Percentiles rank a stretch among this genome's conserved stretches.
Conservation (phyloP, 2,888 invertebrate species). For the Lepidonotus clava region DNA sequence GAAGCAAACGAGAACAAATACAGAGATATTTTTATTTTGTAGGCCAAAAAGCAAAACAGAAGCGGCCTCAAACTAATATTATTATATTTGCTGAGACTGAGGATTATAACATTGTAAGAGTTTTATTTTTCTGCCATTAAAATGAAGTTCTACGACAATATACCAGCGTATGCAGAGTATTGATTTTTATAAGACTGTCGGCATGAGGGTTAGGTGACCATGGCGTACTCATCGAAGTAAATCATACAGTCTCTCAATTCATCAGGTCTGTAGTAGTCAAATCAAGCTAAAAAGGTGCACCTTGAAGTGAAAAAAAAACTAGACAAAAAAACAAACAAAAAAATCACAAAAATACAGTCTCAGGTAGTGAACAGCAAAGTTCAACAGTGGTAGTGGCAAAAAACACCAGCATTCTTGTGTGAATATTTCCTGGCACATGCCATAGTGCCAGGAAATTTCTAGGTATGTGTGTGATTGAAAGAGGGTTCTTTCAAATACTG, state of each 20-base stretch:
- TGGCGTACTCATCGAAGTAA: not conserved
- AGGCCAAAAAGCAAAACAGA: slow-evolving; percentile 66
- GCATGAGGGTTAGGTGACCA: not conserved
- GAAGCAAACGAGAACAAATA: slow-evolving; percentile 61
- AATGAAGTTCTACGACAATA: slow-evolving; percentile 59
- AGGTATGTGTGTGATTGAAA: not conserved
- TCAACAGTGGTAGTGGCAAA: slow-evolving; percentile 47
- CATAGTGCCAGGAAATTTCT: slow-evolving; percentile 18
- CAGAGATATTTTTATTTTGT: slow-evolving; percentile 71
- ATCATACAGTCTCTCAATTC: slow-evolving; percentile 12
- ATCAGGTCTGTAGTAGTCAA: not conserved
- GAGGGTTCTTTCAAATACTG: slow-evolving; percentile 1
- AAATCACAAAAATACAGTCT: slow-evolving; percentile 14
- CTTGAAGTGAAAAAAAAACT: not conserved
- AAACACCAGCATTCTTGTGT: not conserved
- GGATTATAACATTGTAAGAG: slow-evolving; percentile 72
- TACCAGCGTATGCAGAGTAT: slow-evolving; percentile 45
- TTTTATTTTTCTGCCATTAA: slow-evolving; percentile 78
- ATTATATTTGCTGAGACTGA: slow-evolving; percentile 74
- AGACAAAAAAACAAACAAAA: not conserved
- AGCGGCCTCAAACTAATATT: slow-evolving; percentile 61
- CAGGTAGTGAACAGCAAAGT: slow-evolving; percentile 38
- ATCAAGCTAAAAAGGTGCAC: slow-evolving; percentile 40
- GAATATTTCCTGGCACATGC: slow-evolving; percentile 1
- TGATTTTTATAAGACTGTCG: slow-evolving; percentile 29